phyloP scores from a whole-genome alignment of 2,888 invertebrate genomes.

The Spilarctia lutea region DNA sequence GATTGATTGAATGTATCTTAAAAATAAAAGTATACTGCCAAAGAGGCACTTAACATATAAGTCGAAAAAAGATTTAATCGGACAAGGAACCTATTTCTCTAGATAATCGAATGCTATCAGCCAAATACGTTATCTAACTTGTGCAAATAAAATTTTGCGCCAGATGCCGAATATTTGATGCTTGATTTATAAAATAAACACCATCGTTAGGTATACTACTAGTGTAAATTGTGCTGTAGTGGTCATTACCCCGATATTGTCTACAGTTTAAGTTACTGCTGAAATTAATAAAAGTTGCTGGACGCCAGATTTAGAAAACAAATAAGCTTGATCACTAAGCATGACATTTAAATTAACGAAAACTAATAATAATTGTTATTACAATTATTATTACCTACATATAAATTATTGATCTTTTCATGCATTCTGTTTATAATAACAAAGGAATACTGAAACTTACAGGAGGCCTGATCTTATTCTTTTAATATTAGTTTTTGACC shows the following conservation, averaged over 20 bases:
- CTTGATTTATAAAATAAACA: constrained; percentile 7
- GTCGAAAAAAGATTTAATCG: background rate
- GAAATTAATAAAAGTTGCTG: background rate
- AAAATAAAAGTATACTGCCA: background rate
- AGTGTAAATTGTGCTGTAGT: background rate
- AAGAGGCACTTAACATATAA: background rate
- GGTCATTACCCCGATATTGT: background rate
- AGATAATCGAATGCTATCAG: constrained; percentile 18
- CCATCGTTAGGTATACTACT: no score
- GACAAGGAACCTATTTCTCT: constrained; percentile 5
- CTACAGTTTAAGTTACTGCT: background rate
- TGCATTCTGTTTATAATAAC: background rate
- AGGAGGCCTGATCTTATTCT: background rate
- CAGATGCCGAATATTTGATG: constrained; percentile 12
- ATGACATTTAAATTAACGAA: no score
- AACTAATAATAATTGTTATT: no score
- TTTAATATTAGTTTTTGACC: background rate
- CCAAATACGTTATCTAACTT: constrained; percentile 17
- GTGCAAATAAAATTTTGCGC: constrained; percentile 19
- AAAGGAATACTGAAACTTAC: background rate
- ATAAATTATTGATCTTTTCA: background rate
- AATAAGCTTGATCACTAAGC: no score
- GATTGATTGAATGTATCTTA: background rate
- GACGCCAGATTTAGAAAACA: background rate
- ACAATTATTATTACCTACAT: no score